A percentile compares a stretch with the other conserved stretches of the same genome.
Evolutionary conservation across 2,888 invertebrate genomes (phyloP).

Genomic region (Xestia c-nigrum): DNA sequence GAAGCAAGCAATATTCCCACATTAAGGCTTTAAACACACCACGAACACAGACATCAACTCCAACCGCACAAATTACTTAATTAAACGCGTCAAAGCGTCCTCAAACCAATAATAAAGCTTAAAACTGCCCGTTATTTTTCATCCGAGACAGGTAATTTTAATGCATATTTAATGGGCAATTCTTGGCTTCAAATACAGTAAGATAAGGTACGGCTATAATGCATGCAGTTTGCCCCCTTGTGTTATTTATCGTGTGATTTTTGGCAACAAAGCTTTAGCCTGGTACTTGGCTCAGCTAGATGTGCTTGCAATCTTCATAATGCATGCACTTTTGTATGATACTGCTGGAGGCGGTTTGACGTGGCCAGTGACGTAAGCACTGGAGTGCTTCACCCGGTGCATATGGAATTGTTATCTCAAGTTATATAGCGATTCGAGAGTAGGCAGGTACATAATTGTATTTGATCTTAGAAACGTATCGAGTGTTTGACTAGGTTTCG

Average conservation of each 20-base stretch:
- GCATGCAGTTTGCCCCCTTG: slow-evolving; percentile 88
- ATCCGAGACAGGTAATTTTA: slow-evolving; percentile 89
- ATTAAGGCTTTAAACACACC: slow-evolving; percentile 34
- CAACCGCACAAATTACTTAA: slow-evolving; percentile 55
- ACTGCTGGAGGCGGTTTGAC: slow-evolving; percentile 76
- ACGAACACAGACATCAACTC: slow-evolving; percentile 41
- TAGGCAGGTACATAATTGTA: slow-evolving; percentile 41
- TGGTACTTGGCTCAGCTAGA: slow-evolving; percentile 88
- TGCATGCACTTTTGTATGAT: slow-evolving; percentile 88
- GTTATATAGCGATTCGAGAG: slow-evolving; percentile 62
- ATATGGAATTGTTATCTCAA: slow-evolving; percentile 63
- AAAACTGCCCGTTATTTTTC: slow-evolving; percentile 81
- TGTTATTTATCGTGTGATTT: slow-evolving; percentile 90
- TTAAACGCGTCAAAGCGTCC: slow-evolving; percentile 62
- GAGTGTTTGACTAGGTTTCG: slow-evolving; percentile 51
- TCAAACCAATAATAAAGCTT: slow-evolving; percentile 75
- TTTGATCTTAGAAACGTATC: slow-evolving; percentile 59
- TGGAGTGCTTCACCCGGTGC: slow-evolving; percentile 61
- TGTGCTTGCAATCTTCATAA: slow-evolving; percentile 89
- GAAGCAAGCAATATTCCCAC: slow-evolving; percentile 17
- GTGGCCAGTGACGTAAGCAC: slow-evolving; percentile 66
- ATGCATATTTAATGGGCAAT: slow-evolving; percentile 90
- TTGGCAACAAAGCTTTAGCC: slow-evolving; percentile 87
- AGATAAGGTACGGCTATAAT: slow-evolving; percentile 90
- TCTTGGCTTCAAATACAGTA: slow-evolving; percentile 90